Evolutionary conservation across 2,113 vertebrate genomes (phyloP).

Genomic region (Myrmophylax atrothorax): DNA sequence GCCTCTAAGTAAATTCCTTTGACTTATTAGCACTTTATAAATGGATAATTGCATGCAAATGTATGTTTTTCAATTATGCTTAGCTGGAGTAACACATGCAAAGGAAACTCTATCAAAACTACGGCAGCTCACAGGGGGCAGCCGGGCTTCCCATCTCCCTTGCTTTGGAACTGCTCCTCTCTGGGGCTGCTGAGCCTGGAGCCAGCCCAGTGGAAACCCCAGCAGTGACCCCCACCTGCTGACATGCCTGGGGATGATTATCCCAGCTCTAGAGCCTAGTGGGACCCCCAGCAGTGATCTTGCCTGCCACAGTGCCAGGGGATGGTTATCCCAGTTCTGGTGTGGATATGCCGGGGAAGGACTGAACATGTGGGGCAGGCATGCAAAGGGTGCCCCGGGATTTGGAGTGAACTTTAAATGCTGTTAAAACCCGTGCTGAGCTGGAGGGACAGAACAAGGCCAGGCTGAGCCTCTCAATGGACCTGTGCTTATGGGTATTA

Average conservation of each 20-base stretch:
- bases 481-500: background rate
- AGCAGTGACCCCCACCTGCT: background rate
- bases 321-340: background rate
- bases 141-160: rapidly evolving
- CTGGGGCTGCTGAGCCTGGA: rapidly evolving
- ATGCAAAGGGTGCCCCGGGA: rapidly evolving
- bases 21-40: background rate
- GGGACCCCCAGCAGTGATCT: background rate
- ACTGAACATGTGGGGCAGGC: rapidly evolving
- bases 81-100: background rate
- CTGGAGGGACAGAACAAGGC: background rate
- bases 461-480: rapidly evolving
- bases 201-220: background rate
- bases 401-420: background rate
- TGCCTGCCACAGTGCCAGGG: background rate
- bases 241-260: background rate
- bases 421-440: background rate
- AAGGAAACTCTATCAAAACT: background rate
- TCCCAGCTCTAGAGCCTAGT: background rate
- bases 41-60: background rate
- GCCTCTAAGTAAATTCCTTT: background rate
- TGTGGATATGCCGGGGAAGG: background rate
- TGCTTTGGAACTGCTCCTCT: background rate
- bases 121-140: rapidly evolving
- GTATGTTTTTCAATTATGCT: background rate